phyloP scores from a whole-genome alignment of 2,888 invertebrate species.

The Eupithecia tripunctaria region DNA sequence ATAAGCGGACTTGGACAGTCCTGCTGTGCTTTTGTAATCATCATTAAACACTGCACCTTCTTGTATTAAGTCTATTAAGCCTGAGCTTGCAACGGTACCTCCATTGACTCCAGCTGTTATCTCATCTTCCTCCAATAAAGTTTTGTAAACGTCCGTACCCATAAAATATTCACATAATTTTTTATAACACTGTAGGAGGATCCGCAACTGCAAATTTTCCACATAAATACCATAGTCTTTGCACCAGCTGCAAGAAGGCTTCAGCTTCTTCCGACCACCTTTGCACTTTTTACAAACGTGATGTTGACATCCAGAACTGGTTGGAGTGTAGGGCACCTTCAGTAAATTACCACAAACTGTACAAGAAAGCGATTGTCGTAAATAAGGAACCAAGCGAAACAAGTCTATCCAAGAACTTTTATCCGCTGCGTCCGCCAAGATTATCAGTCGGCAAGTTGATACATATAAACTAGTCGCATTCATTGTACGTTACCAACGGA shows the following conservation, averaged over 20 bases:
- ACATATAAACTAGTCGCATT: constrained; percentile 93
- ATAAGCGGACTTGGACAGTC: constrained; percentile 89
- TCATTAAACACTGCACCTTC: constrained; percentile 92
- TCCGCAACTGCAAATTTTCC: constrained; percentile 92
- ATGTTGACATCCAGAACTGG: constrained; percentile 92
- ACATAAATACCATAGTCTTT: constrained; percentile 92
- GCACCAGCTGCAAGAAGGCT: constrained; percentile 93
- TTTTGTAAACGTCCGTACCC: constrained; percentile 88
- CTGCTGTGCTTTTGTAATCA: constrained; percentile 89
- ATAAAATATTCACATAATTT: constrained; percentile 93
- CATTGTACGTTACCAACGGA: constrained; percentile 82
- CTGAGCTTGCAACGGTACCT: constrained; percentile 81
- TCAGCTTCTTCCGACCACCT: constrained; percentile 93
- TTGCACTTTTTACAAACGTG: constrained; percentile 94
- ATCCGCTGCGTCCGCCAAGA: constrained; percentile 89
- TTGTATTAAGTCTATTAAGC: constrained; percentile 89
- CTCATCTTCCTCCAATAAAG: constrained; percentile 82
- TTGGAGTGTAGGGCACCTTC: constrained; percentile 92
- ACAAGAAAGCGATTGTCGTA: constrained; percentile 94
- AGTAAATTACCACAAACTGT: constrained; percentile 94
- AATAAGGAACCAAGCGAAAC: constrained; percentile 91
- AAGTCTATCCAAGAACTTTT: constrained; percentile 92
- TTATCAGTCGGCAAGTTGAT: constrained; percentile 91
- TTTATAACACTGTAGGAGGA: constrained; percentile 94
- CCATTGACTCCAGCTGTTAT: constrained; percentile 81